These are phyloP conservation scores for Oxygymnocypris stewartii DNA, from an alignment of 2,113 vertebrate genomes.

Conservation along the genomic window DNA sequence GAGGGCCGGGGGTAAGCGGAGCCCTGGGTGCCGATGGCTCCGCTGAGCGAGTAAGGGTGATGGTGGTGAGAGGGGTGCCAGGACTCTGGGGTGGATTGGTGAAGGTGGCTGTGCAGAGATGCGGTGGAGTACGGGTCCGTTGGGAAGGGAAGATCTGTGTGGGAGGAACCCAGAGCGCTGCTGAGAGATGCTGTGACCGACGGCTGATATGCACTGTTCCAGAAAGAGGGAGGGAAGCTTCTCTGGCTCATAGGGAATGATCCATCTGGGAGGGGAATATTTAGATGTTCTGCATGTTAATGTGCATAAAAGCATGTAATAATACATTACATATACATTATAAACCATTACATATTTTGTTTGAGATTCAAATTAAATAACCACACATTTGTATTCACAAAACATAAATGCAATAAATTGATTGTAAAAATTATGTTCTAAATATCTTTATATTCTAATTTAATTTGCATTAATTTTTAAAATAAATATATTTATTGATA, in stretches of 20 bases:
- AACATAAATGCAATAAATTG: neutral
- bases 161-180: conserved; percentile 78
- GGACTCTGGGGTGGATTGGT: conserved; percentile 85
- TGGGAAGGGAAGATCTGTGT: conserved; percentile 87
- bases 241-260: conserved; percentile 96
- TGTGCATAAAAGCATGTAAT: neutral
- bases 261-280: conserved; percentile 74
- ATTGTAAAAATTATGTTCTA: neutral
- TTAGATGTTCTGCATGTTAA: neutral
- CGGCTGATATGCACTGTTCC: conserved; percentile 95
- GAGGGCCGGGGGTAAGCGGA: conserved; percentile 82
- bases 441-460: neutral
- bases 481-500: neutral
- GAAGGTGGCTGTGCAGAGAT: conserved; percentile 89
- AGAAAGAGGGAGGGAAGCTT: conserved; percentile 95
- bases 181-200: conserved; percentile 78
- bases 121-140: conserved; percentile 85
- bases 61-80: conserved; percentile 92
- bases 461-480: neutral
- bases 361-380: neutral
- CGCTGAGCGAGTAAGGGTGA: conserved; percentile 85
- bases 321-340: neutral
- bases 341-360: neutral
- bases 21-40: conserved; percentile 81
- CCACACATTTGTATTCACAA: neutral